Conservation (phyloP, 2,888 invertebrate species). For the Eupithecia abbreviata region DNA sequence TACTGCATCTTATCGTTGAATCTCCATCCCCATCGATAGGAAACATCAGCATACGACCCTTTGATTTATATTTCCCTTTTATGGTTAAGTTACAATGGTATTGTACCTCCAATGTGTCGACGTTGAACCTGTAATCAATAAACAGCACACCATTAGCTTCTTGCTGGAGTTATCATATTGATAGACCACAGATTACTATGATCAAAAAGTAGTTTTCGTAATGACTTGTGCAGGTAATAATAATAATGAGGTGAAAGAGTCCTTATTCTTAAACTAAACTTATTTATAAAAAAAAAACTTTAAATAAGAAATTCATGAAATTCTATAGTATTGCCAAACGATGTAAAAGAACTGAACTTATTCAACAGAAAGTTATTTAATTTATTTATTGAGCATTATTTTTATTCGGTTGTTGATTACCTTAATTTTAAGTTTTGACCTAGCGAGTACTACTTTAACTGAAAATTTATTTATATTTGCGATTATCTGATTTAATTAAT, state of each 20-base stretch:
- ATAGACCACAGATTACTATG: neutral
- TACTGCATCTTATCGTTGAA: slow-evolving; percentile 62
- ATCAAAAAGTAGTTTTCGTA: neutral
- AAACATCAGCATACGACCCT: slow-evolving; percentile 61
- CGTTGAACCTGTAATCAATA: slow-evolving; percentile 49
- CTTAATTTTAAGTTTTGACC: no score
- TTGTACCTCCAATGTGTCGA: slow-evolving; percentile 54
- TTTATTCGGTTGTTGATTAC: no score
- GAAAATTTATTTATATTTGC: no score
- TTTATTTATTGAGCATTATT: no score
- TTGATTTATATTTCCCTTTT: slow-evolving; percentile 64
- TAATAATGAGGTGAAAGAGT: neutral
- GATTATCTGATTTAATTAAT: no score
- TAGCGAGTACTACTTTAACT: no score
- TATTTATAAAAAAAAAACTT: no score
- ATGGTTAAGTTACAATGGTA: slow-evolving; percentile 65
- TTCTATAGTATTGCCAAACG: no score
- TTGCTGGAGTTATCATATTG: neutral
- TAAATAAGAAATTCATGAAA: no score
- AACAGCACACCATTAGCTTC: neutral
- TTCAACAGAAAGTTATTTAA: no score
- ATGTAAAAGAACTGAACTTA: no score
- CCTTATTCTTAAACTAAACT: neutral
- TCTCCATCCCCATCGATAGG: slow-evolving; percentile 65
- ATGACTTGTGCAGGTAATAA: neutral